A percentile compares a stretch with the other conserved stretches of the same genome.
These are phyloP conservation scores for Hermaeophaga mercurialis DNA, from an alignment of 2,888 invertebrate species.

Conservation along the genomic window DNA sequence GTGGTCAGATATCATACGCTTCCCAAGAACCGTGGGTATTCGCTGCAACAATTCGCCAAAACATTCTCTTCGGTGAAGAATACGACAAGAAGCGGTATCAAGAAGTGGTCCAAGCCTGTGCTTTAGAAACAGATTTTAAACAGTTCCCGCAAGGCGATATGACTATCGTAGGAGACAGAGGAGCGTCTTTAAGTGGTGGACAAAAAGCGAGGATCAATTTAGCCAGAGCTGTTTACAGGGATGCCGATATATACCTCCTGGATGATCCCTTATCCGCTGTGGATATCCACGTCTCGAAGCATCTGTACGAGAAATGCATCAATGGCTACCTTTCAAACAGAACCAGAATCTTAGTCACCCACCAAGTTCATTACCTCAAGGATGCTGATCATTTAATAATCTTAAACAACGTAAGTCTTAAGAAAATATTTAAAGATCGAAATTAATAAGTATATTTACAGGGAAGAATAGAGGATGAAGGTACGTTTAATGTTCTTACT, in stretches of 20 bases:
- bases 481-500: conserved; percentile 57
- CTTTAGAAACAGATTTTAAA: conserved; percentile 73
- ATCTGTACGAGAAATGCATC: conserved; percentile 80
- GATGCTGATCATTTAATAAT: conserved; percentile 70
- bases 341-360: conserved; percentile 80
- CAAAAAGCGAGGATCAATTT: conserved; percentile 78
- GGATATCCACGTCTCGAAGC: conserved; percentile 78
- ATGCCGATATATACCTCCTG: conserved; percentile 79
- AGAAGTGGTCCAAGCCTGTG: conserved; percentile 67
- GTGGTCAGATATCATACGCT: conserved; percentile 73
- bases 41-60: conserved; percentile 76
- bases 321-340: conserved; percentile 67
- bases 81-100: conserved; percentile 66
- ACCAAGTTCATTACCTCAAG: conserved; percentile 81
- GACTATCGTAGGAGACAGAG: conserved; percentile 77
- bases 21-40: conserved; percentile 87
- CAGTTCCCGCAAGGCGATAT: conserved; percentile 73
- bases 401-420: conserved; percentile 62
- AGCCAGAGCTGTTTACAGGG: conserved; percentile 69
- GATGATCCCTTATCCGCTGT: conserved; percentile 87
- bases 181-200: conserved; percentile 80
- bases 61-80: conserved; percentile 79
- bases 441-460: conserved; percentile 38
- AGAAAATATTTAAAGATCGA: no score
- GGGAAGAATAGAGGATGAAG: conserved; percentile 59